Conservation (phyloP, 2,888 invertebrate genomes). For the Willowsia nigromaculata region DNA sequence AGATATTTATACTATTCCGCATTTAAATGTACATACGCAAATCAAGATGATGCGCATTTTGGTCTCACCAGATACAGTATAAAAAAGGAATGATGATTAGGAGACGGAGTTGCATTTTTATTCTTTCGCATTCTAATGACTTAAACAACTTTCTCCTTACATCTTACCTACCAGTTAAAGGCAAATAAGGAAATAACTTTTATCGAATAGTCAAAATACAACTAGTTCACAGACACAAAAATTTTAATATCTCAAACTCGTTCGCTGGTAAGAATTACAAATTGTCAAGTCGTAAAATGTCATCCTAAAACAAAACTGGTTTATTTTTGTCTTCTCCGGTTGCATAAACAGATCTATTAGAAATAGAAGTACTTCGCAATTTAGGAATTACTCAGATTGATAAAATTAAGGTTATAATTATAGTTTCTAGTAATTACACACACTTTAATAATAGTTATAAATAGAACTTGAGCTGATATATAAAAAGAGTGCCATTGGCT, state of each 20-base stretch:
- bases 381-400: neutral
- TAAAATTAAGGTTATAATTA: no score
- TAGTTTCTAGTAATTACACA: neutral
- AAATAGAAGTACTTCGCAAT: neutral
- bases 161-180: constrained; percentile 42
- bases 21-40: constrained; percentile 71
- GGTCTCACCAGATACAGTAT: constrained; percentile 25
- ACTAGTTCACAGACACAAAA: constrained; percentile 62
- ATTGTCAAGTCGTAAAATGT: constrained; percentile 59
- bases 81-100: constrained; percentile 50
- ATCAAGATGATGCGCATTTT: constrained; percentile 57
- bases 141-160: constrained; percentile 64
- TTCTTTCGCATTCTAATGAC: constrained; percentile 34
- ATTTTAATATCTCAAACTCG: constrained; percentile 66
- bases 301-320: constrained; percentile 61
- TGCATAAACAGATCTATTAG: neutral
- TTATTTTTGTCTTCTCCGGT: constrained; percentile 38
- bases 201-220: constrained; percentile 43
- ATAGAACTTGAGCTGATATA: neutral
- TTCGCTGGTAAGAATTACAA: constrained; percentile 39
- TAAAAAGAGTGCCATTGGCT: constrained; percentile 3
- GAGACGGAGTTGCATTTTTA: constrained; percentile 61
- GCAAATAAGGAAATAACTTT: neutral
- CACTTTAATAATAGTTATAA: neutral
- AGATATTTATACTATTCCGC: constrained; percentile 61